phyloP scores from a whole-genome alignment of 2,888 invertebrate species.

The Branchipolynoe longqiensis region DNA sequence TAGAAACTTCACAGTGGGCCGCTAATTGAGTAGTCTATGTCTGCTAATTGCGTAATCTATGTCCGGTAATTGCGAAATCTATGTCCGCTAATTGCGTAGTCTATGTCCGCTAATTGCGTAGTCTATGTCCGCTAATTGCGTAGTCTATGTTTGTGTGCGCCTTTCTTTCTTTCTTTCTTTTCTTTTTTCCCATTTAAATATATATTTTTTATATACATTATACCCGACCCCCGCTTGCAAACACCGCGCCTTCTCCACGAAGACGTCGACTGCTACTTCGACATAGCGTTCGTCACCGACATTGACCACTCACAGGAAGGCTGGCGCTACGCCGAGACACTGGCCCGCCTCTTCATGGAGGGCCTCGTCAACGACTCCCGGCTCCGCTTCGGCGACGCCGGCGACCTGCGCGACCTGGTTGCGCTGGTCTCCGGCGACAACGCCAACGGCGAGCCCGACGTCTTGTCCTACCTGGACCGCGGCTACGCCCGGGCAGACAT shows the following conservation, averaged over 20 bases:
- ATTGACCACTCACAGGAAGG: not conserved
- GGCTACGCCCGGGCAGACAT: not conserved
- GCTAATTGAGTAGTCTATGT: too few species aligned
- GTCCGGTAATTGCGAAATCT: too few species aligned
- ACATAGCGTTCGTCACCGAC: constrained; percentile 31
- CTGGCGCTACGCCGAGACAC: not conserved
- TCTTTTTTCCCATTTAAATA: too few species aligned
- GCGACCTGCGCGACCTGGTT: constrained; percentile 4
- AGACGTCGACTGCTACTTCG: constrained; percentile 16
- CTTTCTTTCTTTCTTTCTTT: too few species aligned
- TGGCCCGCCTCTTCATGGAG: not conserved
- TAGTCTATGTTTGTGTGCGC: too few species aligned
- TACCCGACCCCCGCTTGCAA: too few species aligned
- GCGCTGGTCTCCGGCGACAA: constrained; percentile 11
- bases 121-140: too few species aligned
- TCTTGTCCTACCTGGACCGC: constrained; percentile 28
- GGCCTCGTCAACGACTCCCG: not conserved
- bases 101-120: too few species aligned
- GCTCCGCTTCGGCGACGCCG: not conserved
- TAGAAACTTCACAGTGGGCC: too few species aligned
- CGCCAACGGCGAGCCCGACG: not conserved
- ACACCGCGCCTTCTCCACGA: not conserved
- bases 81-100: too few species aligned
- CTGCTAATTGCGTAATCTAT: too few species aligned
- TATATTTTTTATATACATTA: too few species aligned